Percentiles rank a stretch among this genome's conserved stretches.
phyloP scores from a whole-genome alignment of 2,888 invertebrate genomes.

The Ormyrus labotus region DNA sequence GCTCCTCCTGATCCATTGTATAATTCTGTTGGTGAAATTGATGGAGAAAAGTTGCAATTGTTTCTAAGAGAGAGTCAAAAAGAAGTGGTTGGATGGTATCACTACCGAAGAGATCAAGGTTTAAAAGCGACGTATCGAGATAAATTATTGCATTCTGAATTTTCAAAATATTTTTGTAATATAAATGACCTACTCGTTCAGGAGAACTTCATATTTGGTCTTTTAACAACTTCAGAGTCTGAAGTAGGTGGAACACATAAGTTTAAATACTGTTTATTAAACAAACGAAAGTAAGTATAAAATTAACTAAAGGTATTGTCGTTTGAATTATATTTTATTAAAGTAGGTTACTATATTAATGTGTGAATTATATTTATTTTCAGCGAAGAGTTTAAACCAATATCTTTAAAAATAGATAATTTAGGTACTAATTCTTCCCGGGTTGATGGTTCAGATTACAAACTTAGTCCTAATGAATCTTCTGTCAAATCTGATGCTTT shows the following conservation, averaged over 20 bases:
- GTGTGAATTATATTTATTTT: not conserved
- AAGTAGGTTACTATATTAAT: not conserved
- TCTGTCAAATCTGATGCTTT: slow-evolving; percentile 66
- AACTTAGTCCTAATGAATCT: slow-evolving; percentile 66
- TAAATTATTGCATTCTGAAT: slow-evolving; percentile 80
- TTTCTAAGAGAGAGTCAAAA: slow-evolving; percentile 78
- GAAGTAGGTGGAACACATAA: slow-evolving; percentile 79
- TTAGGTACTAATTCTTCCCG: slow-evolving; percentile 69
- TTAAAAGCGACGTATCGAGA: slow-evolving; percentile 81
- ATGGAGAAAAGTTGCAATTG: slow-evolving; percentile 77
- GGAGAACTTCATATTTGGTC: slow-evolving; percentile 81
- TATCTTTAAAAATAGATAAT: slow-evolving; percentile 72
- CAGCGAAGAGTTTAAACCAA: slow-evolving; percentile 63
- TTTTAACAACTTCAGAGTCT: slow-evolving; percentile 78
- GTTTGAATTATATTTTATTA: not conserved
- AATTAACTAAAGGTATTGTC: not conserved
- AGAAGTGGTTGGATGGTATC: slow-evolving; percentile 84
- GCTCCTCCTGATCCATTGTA: slow-evolving; percentile 79
- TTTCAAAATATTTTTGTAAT: slow-evolving; percentile 78
- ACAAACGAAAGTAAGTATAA: slow-evolving; percentile 38
- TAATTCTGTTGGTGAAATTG: slow-evolving; percentile 79
- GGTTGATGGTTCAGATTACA: slow-evolving; percentile 72
- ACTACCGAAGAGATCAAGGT: slow-evolving; percentile 78
- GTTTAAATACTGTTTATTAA: slow-evolving; percentile 79
- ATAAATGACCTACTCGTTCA: slow-evolving; percentile 75